Conservation (phyloP, 2,113 vertebrate species). For the Octodon degus region DNA sequence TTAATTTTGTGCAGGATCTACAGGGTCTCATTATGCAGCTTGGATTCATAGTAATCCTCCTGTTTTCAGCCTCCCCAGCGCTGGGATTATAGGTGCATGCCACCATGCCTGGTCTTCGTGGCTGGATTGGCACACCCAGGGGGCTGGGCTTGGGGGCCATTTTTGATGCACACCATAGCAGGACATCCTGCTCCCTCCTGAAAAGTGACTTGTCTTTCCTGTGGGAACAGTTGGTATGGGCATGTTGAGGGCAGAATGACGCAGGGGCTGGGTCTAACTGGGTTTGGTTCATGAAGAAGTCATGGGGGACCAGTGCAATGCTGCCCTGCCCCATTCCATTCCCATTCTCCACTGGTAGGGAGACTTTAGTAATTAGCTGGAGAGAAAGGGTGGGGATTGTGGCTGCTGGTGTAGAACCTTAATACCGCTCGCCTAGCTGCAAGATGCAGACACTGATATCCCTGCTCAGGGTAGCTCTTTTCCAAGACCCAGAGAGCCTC, state of each 20-base stretch:
- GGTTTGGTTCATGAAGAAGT: neutral
- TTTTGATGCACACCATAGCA: neutral
- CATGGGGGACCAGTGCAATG: too few species aligned
- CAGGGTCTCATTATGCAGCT: too few species aligned
- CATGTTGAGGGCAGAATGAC: neutral
- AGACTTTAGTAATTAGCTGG: neutral
- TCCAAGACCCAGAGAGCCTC: neutral
- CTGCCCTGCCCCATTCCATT: neutral
- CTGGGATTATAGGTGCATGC: too few species aligned
- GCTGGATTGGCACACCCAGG: too few species aligned
- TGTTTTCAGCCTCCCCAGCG: too few species aligned
- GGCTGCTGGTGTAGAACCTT: neutral
- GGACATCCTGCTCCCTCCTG: neutral
- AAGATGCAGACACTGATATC: neutral
- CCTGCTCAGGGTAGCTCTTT: neutral
- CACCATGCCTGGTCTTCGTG: too few species aligned
- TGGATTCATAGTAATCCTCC: too few species aligned
- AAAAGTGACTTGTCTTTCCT: neutral
- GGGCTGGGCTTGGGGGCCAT: neutral
- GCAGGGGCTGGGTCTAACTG: fast-evolving
- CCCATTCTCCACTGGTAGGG: neutral
- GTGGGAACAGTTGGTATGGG: fast-evolving
- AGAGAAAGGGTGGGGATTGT: neutral
- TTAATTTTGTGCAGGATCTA: too few species aligned
- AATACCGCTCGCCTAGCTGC: neutral